A percentile compares a stretch with the other conserved stretches of the same genome.
phyloP scores from a whole-genome alignment of 2,797 vertebrate genomes.

The Columba guinea region DNA sequence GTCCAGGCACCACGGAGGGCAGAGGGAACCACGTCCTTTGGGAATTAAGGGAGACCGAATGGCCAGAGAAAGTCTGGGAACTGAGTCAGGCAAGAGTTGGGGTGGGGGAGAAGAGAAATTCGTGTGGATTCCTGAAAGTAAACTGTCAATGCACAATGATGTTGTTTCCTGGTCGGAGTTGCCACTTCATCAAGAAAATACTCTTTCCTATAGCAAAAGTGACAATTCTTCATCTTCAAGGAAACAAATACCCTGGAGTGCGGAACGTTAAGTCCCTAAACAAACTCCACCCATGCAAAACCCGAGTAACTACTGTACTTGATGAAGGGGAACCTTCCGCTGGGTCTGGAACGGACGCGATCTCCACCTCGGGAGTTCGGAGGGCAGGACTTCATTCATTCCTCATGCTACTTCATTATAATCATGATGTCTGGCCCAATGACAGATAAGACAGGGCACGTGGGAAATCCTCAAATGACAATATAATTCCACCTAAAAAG shows the following conservation, averaged over 20 bases:
- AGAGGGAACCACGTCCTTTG: not conserved
- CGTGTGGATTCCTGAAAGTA: not conserved
- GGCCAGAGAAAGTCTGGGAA: conserved; percentile 8
- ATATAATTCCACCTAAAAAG: not conserved
- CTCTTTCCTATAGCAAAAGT: not conserved
- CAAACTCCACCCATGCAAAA: not conserved
- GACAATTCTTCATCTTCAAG: not conserved
- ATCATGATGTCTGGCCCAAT: not conserved
- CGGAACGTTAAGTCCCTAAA: not conserved
- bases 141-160: not conserved
- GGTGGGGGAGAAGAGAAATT: not conserved
- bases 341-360: not conserved
- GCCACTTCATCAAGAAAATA: not conserved
- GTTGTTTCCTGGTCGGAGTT: not conserved
- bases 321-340: not conserved
- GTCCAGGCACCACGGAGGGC: not conserved
- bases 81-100: not conserved
- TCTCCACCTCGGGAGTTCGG: not conserved
- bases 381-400: not conserved
- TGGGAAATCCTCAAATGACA: not conserved
- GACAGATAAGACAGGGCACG: not conserved
- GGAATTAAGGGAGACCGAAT: not conserved
- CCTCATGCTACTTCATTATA: not conserved
- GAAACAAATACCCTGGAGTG: not conserved
- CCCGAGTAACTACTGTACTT: not conserved